A percentile compares a stretch with the other conserved stretches of the same genome.
phyloP scores from a whole-genome alignment of 1,140 invertebrate species.

The Orius laevigatus region DNA sequence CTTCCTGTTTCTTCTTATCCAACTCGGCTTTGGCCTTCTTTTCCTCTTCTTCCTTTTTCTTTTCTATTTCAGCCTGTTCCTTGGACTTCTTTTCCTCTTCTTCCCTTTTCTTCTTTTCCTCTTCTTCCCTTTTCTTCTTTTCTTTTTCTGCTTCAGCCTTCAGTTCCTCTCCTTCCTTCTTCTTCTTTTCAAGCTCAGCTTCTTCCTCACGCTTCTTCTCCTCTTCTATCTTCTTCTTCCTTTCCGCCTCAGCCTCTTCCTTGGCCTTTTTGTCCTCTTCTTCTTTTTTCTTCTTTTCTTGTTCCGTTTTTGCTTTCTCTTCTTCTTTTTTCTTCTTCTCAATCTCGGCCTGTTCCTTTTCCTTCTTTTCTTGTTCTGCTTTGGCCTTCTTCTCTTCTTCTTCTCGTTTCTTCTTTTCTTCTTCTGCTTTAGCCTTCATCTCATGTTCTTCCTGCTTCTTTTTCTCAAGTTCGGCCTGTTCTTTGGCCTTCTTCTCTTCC shows the following conservation, averaged over 20 bases:
- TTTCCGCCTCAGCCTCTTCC: not conserved
- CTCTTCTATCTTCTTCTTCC: not conserved
- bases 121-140: not conserved
- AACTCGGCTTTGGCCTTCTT: not conserved
- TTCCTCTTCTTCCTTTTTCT: not conserved
- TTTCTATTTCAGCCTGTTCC: not conserved
- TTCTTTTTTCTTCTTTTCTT: not conserved
- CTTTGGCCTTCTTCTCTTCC: not conserved
- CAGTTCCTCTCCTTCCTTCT: not conserved
- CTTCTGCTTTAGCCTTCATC: conserved; percentile 9
- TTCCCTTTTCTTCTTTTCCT: not conserved
- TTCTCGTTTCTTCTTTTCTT: not conserved
- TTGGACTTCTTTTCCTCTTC: not conserved
- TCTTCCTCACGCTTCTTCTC: not conserved
- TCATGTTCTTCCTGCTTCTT: not conserved
- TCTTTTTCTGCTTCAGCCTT: too few species aligned
- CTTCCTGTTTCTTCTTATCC: not conserved
- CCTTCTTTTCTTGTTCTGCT: conserved; percentile 1
- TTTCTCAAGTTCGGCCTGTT: not conserved
- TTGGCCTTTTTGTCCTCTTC: not conserved
- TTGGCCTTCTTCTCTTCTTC: not conserved
- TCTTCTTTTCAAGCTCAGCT: not conserved
- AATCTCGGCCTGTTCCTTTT: not conserved
- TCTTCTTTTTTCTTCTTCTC: not conserved
- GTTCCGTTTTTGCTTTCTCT: not conserved